Evolutionary conservation across 2,888 invertebrate genomes (phyloP).

Genomic region (Microchrysa polita): DNA sequence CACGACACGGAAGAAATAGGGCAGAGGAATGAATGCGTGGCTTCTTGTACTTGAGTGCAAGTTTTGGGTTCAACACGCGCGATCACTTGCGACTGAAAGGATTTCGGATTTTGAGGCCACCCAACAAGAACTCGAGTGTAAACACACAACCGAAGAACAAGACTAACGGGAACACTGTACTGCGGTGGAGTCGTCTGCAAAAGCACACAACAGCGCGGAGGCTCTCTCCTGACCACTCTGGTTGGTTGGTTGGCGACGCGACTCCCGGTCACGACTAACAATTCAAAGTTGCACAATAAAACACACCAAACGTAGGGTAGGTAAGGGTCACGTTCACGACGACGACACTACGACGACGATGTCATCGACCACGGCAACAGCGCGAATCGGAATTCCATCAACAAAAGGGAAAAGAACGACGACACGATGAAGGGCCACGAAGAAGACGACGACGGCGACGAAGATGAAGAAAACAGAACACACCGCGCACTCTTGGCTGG

Average conservation of each 20-base stretch:
- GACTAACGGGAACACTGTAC: conserved; percentile 20
- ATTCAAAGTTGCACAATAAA: conserved; percentile 41
- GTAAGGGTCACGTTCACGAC: conserved; percentile 41
- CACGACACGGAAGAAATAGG: too few relatives aligned
- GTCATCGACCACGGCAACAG: conserved; percentile 19
- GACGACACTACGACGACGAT: conserved; percentile 39
- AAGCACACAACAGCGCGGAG: conserved; percentile 14
- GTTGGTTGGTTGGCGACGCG: too few relatives aligned
- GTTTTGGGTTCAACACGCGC: too few relatives aligned
- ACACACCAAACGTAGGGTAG: conserved; percentile 41
- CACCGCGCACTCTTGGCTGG: conserved; percentile 22
- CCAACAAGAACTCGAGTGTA: not conserved
- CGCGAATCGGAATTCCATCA: conserved; percentile 16
- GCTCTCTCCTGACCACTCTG: conserved; percentile 3
- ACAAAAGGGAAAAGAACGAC: conserved; percentile 12
- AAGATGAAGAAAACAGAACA: too few relatives aligned
- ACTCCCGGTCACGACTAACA: not conserved
- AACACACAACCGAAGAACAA: conserved; percentile 19
- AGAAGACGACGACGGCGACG: conserved; percentile 5
- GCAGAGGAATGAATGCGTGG: too few relatives aligned
- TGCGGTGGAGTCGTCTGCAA: conserved; percentile 21
- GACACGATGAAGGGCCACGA: too few relatives aligned
- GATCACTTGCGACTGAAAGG: not conserved
- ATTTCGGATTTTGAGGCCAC: too few relatives aligned
- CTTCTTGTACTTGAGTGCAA: too few relatives aligned